These are phyloP conservation scores for Musca vetustissima DNA, from an alignment of 1,140 invertebrate species.

Conservation along the genomic window DNA sequence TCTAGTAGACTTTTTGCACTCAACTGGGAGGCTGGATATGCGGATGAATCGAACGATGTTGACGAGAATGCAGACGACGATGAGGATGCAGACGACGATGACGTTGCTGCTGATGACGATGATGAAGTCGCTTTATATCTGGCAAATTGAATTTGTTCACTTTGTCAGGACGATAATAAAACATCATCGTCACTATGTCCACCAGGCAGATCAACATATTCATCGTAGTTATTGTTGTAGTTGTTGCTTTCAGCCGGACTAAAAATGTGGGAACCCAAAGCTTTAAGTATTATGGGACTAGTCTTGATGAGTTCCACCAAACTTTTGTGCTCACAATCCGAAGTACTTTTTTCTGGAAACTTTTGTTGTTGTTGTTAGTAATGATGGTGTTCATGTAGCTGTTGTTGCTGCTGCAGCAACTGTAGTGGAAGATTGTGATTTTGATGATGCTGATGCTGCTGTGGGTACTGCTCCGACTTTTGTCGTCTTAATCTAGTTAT, in stretches of 20 bases:
- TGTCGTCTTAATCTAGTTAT: too few species aligned
- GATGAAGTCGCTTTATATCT: too few species aligned
- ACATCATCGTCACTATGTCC: constrained; percentile 15
- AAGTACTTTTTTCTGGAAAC: neutral
- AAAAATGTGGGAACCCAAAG: constrained; percentile 48
- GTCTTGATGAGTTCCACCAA: constrained; percentile 50
- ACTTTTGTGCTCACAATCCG: constrained; percentile 46
- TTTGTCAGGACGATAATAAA: constrained; percentile 15
- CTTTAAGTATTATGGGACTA: constrained; percentile 53
- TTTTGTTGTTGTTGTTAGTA: neutral
- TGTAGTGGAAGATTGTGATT: constrained; percentile 1
- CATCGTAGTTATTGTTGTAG: constrained; percentile 10
- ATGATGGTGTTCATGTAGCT: neutral
- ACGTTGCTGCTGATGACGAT: too few species aligned
- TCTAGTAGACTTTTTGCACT: too few species aligned
- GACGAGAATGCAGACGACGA: too few species aligned
- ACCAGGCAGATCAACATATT: constrained; percentile 9
- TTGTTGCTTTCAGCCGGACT: constrained; percentile 31
- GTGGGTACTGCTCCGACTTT: too few species aligned
- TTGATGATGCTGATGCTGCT: too few species aligned
- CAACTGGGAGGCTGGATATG: too few species aligned
- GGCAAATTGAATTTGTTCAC: too few species aligned
- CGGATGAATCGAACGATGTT: too few species aligned
- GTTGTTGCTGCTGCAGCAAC: neutral
- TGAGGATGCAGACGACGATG: too few species aligned